Conservation (phyloP, 2,797 vertebrate genomes). For the Orestias chungarensis region DNA sequence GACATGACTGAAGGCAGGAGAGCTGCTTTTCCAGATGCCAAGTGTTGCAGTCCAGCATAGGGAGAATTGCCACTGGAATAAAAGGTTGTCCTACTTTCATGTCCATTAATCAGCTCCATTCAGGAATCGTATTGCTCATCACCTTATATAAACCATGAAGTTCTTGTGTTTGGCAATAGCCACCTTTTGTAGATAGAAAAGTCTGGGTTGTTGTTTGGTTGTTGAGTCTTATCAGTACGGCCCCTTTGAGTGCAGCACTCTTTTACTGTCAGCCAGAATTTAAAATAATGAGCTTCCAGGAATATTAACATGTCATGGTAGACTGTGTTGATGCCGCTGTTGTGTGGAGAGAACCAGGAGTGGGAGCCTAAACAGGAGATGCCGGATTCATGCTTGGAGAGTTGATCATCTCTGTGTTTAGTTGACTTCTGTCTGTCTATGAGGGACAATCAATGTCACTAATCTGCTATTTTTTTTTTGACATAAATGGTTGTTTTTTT, state of each 20-base stretch:
- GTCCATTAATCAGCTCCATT: not conserved
- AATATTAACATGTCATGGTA: slow-evolving; percentile 9
- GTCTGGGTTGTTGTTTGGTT: slow-evolving; percentile 4
- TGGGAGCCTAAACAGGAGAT: slow-evolving; percentile 5
- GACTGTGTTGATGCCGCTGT: not conserved
- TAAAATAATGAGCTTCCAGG: slow-evolving; percentile 15
- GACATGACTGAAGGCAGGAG: not conserved
- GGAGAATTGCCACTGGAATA: not conserved
- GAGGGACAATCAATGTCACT: slow-evolving; percentile 38
- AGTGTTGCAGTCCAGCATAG: not conserved
- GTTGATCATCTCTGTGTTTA: slow-evolving; percentile 3
- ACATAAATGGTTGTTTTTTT: too few species aligned
- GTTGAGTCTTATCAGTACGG: slow-evolving; percentile 27
- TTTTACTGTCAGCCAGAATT: slow-evolving; percentile 17
- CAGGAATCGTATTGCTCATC: not conserved
- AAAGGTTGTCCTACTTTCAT: not conserved
- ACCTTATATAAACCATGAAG: not conserved
- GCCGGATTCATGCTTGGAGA: slow-evolving; percentile 14
- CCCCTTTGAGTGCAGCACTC: not conserved
- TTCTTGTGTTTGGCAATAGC: slow-evolving; percentile 4
- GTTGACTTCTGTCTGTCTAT: slow-evolving; percentile 30
- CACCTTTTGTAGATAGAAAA: not conserved
- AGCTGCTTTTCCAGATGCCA: not conserved
- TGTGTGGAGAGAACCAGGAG: not conserved
- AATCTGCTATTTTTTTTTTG: too few species aligned